These are phyloP conservation scores for Agelastica alni DNA, from an alignment of 2,888 invertebrate genomes.

Conservation along the genomic window DNA sequence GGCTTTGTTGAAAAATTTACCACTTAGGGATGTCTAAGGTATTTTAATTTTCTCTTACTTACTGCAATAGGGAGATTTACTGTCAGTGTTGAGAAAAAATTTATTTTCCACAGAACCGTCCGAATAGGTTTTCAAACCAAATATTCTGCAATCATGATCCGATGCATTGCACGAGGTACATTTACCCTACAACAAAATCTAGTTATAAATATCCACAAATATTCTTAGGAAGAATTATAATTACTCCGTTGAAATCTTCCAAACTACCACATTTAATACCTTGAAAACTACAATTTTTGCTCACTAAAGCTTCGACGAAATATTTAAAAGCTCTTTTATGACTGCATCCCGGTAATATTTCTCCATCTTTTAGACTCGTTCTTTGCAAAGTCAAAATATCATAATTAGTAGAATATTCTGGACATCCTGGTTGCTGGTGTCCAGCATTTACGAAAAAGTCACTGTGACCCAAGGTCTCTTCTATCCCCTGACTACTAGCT, in stretches of 20 bases:
- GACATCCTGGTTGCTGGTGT: slow-evolving; percentile 53
- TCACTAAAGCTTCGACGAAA: slow-evolving; percentile 52
- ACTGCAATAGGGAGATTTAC: slow-evolving; percentile 51
- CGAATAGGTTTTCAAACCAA: slow-evolving; percentile 46
- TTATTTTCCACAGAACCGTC: slow-evolving; percentile 39
- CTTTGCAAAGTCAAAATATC: slow-evolving; percentile 45
- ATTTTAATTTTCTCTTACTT: slow-evolving; percentile 29
- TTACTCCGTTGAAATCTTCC: slow-evolving; percentile 46
- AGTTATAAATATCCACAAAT: not conserved
- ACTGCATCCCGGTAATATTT: slow-evolving; percentile 54
- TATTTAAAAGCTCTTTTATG: slow-evolving; percentile 57
- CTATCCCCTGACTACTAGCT: slow-evolving; percentile 53
- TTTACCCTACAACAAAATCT: slow-evolving; percentile 42
- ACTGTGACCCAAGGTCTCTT: slow-evolving; percentile 50
- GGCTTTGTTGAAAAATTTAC: too few relatives aligned
- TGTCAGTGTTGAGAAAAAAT: slow-evolving; percentile 50
- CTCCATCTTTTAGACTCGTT: slow-evolving; percentile 47
- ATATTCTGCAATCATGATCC: slow-evolving; percentile 45
- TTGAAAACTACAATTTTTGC: slow-evolving; percentile 51
- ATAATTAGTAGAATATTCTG: slow-evolving; percentile 41
- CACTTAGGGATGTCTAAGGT: not conserved
- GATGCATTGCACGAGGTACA: slow-evolving; percentile 44
- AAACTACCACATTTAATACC: slow-evolving; percentile 51
- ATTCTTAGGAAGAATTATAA: too few relatives aligned
- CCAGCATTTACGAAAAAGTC: slow-evolving; percentile 56